A percentile compares a stretch with the other conserved stretches of the same genome.
These are phyloP conservation scores for Tetraodon nigroviridis DNA, from an alignment of 2,113 vertebrate genomes.

Conservation along the genomic window DNA sequence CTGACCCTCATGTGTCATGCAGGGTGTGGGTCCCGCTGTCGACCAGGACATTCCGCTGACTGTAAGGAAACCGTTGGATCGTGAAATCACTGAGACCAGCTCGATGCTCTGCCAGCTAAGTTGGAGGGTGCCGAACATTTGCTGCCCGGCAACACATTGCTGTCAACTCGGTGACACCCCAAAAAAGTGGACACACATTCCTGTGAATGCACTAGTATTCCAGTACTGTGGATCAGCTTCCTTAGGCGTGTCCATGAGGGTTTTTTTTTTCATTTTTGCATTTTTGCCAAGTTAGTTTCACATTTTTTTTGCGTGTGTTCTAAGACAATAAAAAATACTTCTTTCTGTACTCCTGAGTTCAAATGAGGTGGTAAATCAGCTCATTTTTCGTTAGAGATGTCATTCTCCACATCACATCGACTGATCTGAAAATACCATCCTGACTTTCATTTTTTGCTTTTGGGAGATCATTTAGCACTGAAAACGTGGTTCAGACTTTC, in stretches of 20 bases:
- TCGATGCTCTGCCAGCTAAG: constrained; percentile 27
- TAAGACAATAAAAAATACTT: background rate
- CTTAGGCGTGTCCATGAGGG: background rate
- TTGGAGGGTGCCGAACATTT: constrained; percentile 17
- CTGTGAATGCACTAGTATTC: background rate
- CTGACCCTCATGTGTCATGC: too few relatives aligned
- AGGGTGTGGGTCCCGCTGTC: constrained; percentile 5
- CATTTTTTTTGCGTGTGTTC: too few relatives aligned
- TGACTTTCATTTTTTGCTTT: background rate
- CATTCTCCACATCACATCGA: background rate
- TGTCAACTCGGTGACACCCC: constrained; percentile 8
- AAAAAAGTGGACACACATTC: background rate
- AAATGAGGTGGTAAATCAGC: too few relatives aligned
- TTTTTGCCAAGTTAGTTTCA: background rate
- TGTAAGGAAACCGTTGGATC: constrained; percentile 18
- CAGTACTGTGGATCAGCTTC: background rate
- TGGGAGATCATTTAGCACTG: background rate
- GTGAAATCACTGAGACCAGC: constrained; percentile 23
- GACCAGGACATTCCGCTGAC: constrained; percentile 28
- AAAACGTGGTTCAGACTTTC: constrained; percentile 2
- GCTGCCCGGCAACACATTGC: constrained; percentile 12
- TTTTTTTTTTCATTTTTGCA: too few relatives aligned
- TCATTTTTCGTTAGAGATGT: too few relatives aligned
- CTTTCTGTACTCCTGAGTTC: background rate
- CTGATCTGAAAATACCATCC: background rate